These are phyloP conservation scores for Ectropis grisescens DNA, from an alignment of 1,140 invertebrate genomes.

Conservation along the genomic window DNA sequence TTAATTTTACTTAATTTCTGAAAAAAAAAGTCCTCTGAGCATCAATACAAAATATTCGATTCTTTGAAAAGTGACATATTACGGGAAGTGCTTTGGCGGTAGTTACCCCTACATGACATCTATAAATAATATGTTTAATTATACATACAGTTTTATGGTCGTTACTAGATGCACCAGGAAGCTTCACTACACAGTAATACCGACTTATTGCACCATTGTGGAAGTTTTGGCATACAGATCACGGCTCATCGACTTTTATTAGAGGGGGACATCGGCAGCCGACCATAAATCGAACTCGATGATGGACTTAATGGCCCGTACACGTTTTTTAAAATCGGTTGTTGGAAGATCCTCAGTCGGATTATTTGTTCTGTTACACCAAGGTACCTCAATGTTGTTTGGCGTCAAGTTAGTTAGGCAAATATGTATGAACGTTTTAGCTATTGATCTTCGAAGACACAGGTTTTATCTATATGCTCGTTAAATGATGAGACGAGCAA, in stretches of 20 bases:
- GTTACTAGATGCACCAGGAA: constrained; percentile 13
- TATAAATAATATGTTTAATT: neutral
- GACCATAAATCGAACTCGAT: constrained; percentile 47
- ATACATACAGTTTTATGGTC: neutral
- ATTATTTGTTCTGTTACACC: too few relatives aligned
- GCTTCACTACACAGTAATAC: constrained; percentile 20
- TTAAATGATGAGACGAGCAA: too few relatives aligned
- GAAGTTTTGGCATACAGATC: constrained; percentile 42
- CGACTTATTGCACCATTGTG: constrained; percentile 28
- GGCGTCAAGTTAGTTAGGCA: too few relatives aligned
- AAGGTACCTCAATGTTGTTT: too few relatives aligned
- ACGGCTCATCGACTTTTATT: constrained; percentile 58
- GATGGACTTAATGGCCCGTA: constrained; percentile 48
- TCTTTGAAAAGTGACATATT: neutral
- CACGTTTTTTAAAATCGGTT: constrained; percentile 29
- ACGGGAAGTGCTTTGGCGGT: too few relatives aligned
- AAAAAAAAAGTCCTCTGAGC: neutral
- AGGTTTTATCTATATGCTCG: too few relatives aligned
- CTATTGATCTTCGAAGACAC: too few relatives aligned
- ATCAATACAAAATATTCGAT: neutral
- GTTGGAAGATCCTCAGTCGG: constrained; percentile 1
- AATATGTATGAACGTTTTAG: too few relatives aligned
- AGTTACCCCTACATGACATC: too few relatives aligned
- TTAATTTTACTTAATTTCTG: neutral
- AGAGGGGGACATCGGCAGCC: constrained; percentile 27